Conservation (phyloP, 2,888 invertebrate species). For the Bellardia pandia region DNA sequence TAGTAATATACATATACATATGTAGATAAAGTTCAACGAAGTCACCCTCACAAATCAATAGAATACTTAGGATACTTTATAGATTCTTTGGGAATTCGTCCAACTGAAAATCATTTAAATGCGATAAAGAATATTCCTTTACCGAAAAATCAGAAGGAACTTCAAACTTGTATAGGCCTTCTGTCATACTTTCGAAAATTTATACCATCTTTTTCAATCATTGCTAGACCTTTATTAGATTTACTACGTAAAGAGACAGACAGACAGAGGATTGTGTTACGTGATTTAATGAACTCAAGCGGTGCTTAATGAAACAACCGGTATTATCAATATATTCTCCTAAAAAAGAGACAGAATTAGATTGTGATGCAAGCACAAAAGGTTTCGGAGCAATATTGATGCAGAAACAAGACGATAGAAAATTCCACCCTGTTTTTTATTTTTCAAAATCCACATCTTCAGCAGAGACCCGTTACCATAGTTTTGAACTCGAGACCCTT, state of each 20-base stretch:
- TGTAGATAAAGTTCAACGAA: too few relatives aligned
- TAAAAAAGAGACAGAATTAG: constrained; percentile 75
- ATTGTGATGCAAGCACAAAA: constrained; percentile 77
- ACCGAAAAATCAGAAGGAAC: constrained; percentile 18
- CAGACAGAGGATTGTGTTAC: constrained; percentile 75
- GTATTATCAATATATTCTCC: neutral
- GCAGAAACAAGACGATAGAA: constrained; percentile 74
- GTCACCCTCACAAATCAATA: too few relatives aligned
- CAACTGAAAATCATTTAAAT: constrained; percentile 14
- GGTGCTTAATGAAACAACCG: neutral
- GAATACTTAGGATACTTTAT: constrained; percentile 46
- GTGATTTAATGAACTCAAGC: constrained; percentile 13
- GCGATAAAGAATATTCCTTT: neutral
- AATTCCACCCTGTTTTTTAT: constrained; percentile 78
- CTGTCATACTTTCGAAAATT: constrained; percentile 52
- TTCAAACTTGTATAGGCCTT: constrained; percentile 51
- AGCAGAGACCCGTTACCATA: constrained; percentile 76
- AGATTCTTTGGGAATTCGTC: constrained; percentile 15
- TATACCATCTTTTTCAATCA: constrained; percentile 40
- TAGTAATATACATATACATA: too few relatives aligned
- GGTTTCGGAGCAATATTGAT: constrained; percentile 78
- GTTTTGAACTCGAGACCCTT: constrained; percentile 78
- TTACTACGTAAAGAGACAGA: constrained; percentile 28
- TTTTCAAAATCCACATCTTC: constrained; percentile 77
- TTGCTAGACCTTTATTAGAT: constrained; percentile 38